phyloP scores from a whole-genome alignment of 2,888 invertebrate genomes.

The Amphiduros pacificus region DNA sequence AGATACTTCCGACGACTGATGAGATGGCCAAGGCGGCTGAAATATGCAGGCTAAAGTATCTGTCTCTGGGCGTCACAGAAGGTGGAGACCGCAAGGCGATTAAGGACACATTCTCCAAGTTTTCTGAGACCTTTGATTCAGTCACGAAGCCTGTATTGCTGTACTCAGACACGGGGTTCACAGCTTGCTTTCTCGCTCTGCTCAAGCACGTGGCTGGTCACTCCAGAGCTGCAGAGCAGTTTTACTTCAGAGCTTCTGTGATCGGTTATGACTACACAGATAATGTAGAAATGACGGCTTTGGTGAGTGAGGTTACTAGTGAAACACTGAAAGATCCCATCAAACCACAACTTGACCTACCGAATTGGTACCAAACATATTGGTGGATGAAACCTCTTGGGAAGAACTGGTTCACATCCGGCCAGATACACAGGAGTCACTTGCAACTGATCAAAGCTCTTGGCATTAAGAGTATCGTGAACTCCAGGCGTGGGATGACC shows the following conservation, averaged over 20 bases:
- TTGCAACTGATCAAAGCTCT: slow-evolving; percentile 33
- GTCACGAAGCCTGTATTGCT: slow-evolving; percentile 1
- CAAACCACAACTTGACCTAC: not conserved
- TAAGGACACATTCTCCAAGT: not conserved
- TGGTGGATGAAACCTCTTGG: slow-evolving; percentile 37
- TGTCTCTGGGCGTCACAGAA: not conserved
- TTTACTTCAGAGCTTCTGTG: not conserved
- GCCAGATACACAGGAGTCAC: slow-evolving; percentile 44
- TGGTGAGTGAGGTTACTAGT: not conserved
- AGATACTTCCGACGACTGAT: not conserved
- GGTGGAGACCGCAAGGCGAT: no score
- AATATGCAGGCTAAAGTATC: not conserved
- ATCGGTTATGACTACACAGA: not conserved
- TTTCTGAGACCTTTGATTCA: slow-evolving; percentile 21
- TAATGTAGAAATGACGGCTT: not conserved
- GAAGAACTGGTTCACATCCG: slow-evolving; percentile 43
- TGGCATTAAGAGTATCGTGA: slow-evolving; percentile 42
- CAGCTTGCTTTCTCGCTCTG: slow-evolving; percentile 1
- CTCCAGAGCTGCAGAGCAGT: not conserved
- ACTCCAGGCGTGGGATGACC: slow-evolving; percentile 37
- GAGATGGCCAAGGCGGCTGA: not conserved
- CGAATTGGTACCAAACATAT: not conserved
- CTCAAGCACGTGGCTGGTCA: not conserved
- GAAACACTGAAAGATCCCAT: not conserved
- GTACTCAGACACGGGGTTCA: not conserved